Percentiles rank a stretch among this genome's conserved stretches.
These are phyloP conservation scores for Drosophila fulvimacula DNA, from an alignment of 2,888 invertebrate species.

Conservation along the genomic window DNA sequence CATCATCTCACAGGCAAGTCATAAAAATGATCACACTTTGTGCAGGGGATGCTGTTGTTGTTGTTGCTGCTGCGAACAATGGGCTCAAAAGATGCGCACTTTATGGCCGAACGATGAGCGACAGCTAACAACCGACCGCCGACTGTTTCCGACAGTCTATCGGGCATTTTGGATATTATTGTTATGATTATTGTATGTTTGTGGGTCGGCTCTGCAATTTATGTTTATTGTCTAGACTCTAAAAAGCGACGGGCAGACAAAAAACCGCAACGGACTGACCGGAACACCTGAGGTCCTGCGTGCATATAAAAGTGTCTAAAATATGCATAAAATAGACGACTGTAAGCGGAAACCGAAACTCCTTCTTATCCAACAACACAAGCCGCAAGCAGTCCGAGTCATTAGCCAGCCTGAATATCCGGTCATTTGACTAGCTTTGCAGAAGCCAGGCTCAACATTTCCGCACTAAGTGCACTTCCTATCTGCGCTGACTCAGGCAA, in stretches of 20 bases:
- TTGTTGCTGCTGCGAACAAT: slow-evolving; percentile 59
- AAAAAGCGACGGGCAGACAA: slow-evolving; percentile 22
- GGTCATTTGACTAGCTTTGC: slow-evolving; percentile 73
- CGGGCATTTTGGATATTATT: slow-evolving; percentile 51
- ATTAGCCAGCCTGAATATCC: slow-evolving; percentile 67
- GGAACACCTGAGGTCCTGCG: slow-evolving; percentile 40
- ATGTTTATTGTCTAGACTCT: slow-evolving; percentile 53
- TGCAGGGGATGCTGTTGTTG: slow-evolving; percentile 48
- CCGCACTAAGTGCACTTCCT: slow-evolving; percentile 70
- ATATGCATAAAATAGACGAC: slow-evolving; percentile 21
- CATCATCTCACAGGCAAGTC: slow-evolving; percentile 73
- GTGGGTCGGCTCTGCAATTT: slow-evolving; percentile 64
- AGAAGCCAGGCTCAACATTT: slow-evolving; percentile 69
- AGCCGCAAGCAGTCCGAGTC: slow-evolving; percentile 44
- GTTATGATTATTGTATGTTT: slow-evolving; percentile 77
- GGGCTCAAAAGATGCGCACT: slow-evolving; percentile 53
- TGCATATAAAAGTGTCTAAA: slow-evolving; percentile 43
- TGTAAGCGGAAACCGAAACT: slow-evolving; percentile 28
- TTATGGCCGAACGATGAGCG: slow-evolving; percentile 54
- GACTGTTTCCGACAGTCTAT: slow-evolving; percentile 68
- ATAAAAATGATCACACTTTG: slow-evolving; percentile 79
- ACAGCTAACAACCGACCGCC: slow-evolving; percentile 35
- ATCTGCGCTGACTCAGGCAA: slow-evolving; percentile 67
- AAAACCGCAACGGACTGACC: slow-evolving; percentile 60
- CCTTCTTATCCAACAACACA: slow-evolving; percentile 45